Base-by-base conservation (phyloP, 2,797 vertebrate species). In the Rhinella marina region DNA sequence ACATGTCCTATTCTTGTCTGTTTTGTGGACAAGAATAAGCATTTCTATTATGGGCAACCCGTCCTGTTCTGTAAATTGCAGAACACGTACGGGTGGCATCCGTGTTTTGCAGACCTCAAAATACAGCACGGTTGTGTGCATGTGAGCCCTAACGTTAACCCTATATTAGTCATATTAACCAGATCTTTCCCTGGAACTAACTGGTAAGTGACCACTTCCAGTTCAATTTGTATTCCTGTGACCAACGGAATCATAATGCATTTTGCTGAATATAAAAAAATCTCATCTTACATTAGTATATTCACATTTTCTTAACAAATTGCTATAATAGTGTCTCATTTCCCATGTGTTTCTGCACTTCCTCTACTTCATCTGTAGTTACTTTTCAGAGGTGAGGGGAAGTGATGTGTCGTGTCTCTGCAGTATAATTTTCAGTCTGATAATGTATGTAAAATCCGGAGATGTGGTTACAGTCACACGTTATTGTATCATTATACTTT, bases 361-460 rank as follows among this genome's bases (percentile, higher is more conserved):
- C 75, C 48, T 77, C 54, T 54, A 77, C 17, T 77, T 77, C 54
- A 50, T 23, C 13, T 10, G n/a, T 54, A 77, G 48, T 77, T 52
- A 25, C 23, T 25, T 25, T 77, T 12, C 7, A 25, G 73, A 19
- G 19, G 48, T n/a, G 50, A n/a, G 21, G 75, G 75, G 75, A 54
- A 77, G n/a, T 54, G 75, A 54, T 77, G 62, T 50, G 75, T 76
- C 48, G 50, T 75, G 32, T 76, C 41, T 76, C 73, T 76, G 48
- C 48, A 54, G 75, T 52, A 77, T 77, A 14, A 25, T 54, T 77
- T 77, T n/a, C 75, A 77, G 54, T 77, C 50, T 54, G 13, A 77
- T 50, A 77, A 77, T 77, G 75, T 77, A 25, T 77, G 75, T 52
- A 77, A 77, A 77, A 77, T 54, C 48, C n/a, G 48, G 48, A 77